phyloP scores from a whole-genome alignment of 2,113 vertebrate species.

The Solea senegalensis region DNA sequence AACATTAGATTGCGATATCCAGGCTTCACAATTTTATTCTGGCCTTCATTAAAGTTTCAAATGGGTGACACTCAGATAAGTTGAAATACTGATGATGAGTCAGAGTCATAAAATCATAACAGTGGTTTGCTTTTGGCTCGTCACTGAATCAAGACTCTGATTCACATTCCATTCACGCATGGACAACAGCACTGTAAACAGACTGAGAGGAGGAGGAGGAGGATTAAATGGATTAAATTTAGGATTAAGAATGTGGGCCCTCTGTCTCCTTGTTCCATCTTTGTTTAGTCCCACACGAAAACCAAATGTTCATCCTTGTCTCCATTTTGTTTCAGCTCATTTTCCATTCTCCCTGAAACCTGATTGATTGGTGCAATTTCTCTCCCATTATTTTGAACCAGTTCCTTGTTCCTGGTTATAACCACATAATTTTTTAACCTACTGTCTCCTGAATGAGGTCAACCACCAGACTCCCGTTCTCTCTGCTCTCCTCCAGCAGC shows the following conservation, averaged over 20 bases:
- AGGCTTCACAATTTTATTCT: constrained; percentile 7
- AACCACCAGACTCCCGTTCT: constrained; percentile 50
- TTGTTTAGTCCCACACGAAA: background rate
- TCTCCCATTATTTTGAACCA: constrained; percentile 51
- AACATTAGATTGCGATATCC: no score
- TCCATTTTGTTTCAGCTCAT: background rate
- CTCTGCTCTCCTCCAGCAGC: constrained; percentile 18
- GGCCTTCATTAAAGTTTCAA: constrained; percentile 3
- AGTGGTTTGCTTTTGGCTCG: constrained; percentile 33
- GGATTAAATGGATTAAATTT: background rate
- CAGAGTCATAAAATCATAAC: constrained; percentile 14
- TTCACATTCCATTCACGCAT: constrained; percentile 53
- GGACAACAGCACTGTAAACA: constrained; percentile 10
- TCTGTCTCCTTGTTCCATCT: background rate
- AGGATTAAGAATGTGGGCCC: background rate
- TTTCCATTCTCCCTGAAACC: constrained; percentile 19
- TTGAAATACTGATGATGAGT: constrained; percentile 18
- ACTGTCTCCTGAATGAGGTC: constrained; percentile 46
- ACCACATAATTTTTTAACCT: constrained; percentile 55
- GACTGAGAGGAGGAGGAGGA: constrained; percentile 15
- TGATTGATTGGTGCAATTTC: constrained; percentile 34
- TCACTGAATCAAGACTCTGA: constrained; percentile 17
- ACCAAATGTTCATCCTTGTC: constrained; percentile 5
- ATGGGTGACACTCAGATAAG: constrained; percentile 21
- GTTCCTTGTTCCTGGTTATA: constrained; percentile 54